Evolutionary conservation across 1,140 invertebrate genomes (phyloP).

Genomic region (Heliothis subflexa): DNA sequence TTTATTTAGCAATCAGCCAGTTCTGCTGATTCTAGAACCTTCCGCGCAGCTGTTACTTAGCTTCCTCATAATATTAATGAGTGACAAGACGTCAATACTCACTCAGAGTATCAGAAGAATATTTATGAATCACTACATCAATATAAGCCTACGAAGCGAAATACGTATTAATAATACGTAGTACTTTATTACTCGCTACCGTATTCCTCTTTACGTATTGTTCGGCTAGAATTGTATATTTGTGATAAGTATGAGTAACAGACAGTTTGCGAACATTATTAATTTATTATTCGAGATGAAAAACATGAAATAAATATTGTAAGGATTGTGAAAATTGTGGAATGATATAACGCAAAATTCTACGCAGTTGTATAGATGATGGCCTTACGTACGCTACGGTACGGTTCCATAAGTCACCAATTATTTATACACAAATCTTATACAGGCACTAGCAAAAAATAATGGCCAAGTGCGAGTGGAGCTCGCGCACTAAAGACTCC

Average conservation of each 20-base stretch:
- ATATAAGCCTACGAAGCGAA: constrained; percentile 23
- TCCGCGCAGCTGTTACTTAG: too few relatives aligned
- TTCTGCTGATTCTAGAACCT: too few relatives aligned
- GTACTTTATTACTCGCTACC: constrained; percentile 2
- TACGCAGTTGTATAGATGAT: too few relatives aligned
- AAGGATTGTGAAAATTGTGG: background rate
- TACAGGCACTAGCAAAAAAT: too few relatives aligned
- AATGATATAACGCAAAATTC: background rate
- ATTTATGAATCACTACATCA: constrained; percentile 8
- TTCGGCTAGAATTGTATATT: background rate
- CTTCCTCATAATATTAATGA: background rate
- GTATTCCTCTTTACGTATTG: constrained; percentile 2
- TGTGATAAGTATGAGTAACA: background rate
- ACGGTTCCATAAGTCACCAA: too few relatives aligned
- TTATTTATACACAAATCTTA: too few relatives aligned
- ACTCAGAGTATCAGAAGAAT: background rate
- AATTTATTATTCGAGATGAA: too few relatives aligned
- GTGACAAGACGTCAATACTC: background rate
- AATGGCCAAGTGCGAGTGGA: too few relatives aligned
- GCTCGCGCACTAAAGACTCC: too few relatives aligned
- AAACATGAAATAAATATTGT: background rate
- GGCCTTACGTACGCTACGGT: too few relatives aligned
- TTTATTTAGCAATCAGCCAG: too few relatives aligned
- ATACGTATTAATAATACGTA: background rate
- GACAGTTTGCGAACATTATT: background rate